These are phyloP conservation scores for Ostrea denselamellosa DNA, from an alignment of 1,140 invertebrate species.

Conservation along the genomic window DNA sequence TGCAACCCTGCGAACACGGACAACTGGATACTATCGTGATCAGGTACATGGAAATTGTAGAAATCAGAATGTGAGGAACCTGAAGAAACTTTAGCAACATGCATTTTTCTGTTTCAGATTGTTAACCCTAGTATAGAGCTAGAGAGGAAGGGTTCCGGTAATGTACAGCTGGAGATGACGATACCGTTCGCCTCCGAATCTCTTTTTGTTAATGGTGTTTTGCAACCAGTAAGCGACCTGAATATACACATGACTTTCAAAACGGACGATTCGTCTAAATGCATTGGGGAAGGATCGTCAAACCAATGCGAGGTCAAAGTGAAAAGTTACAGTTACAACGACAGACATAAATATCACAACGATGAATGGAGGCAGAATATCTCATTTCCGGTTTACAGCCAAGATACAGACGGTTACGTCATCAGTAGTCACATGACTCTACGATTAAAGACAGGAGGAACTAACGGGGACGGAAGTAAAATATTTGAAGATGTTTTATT, in stretches of 20 bases:
- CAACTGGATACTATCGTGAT: no score
- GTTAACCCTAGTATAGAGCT: background rate
- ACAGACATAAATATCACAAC: background rate
- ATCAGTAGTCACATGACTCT: background rate
- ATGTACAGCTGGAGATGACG: background rate
- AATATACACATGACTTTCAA: background rate
- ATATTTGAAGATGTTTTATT: background rate
- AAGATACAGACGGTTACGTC: background rate
- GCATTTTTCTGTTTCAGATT: background rate
- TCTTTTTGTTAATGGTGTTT: background rate
- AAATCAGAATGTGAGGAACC: no score
- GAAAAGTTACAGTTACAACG: background rate
- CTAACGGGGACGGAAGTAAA: background rate
- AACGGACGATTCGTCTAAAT: background rate
- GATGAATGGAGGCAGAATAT: background rate
- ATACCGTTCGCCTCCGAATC: background rate
- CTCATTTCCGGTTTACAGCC: background rate
- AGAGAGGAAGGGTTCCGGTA: background rate
- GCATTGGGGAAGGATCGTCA: background rate
- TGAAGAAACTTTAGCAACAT: no score
- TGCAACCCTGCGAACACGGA: no score
- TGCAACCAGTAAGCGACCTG: background rate
- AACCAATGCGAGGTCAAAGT: background rate
- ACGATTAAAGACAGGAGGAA: background rate
- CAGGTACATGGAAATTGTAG: no score